Percentiles rank a stretch among this genome's conserved stretches.
phyloP scores from a whole-genome alignment of 2,888 invertebrate genomes.

The Exephanes ischioxanthus region DNA sequence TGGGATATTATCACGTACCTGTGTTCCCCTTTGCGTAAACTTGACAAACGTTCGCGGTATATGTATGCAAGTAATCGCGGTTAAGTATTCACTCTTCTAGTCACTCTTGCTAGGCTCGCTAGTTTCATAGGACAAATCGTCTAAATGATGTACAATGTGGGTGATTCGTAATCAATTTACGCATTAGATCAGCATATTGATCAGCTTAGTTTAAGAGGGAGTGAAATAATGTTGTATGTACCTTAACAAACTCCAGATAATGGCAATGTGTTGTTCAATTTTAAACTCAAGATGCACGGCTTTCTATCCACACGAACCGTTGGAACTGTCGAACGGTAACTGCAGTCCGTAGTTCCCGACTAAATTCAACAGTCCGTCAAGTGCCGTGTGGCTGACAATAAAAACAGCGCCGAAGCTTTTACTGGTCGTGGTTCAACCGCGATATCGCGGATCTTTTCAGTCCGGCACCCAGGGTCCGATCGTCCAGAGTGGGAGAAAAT shows the following conservation, averaged over 20 bases:
- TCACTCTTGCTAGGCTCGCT: constrained; percentile 2
- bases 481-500: background rate
- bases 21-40: background rate
- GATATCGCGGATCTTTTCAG: constrained; percentile 29
- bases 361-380: constrained; percentile 33
- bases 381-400: constrained; percentile 11
- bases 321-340: constrained; percentile 23
- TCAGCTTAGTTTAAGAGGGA: too few relatives aligned
- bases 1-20: constrained; percentile 27
- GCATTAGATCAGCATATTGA: too few relatives aligned
- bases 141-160: background rate
- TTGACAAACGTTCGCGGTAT: background rate
- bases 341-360: constrained; percentile 29
- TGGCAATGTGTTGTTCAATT: background rate
- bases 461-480: background rate
- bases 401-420: constrained; percentile 22
- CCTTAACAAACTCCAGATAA: background rate
- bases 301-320: background rate
- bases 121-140: constrained; percentile 32
- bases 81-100: constrained; percentile 5
- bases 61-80: background rate
- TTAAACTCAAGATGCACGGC: background rate
- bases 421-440: constrained; percentile 32
- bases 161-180: background rate
- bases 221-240: background rate